These are phyloP conservation scores for Hozukius guyotensis DNA, from an alignment of 2,797 vertebrate species.

Conservation along the genomic window DNA sequence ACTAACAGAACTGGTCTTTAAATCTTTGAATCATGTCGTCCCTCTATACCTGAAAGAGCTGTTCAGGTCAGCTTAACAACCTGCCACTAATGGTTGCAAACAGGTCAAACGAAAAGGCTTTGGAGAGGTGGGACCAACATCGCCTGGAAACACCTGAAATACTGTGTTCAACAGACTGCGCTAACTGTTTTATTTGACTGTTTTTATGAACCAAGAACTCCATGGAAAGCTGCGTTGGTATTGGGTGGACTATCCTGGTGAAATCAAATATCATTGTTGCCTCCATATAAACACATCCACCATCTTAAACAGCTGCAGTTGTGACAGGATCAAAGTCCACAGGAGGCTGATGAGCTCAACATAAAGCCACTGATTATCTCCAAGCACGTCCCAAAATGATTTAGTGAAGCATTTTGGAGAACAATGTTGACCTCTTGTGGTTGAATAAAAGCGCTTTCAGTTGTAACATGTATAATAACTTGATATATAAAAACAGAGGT, in stretches of 20 bases:
- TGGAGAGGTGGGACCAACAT: not conserved
- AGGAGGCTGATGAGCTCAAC: slow-evolving; percentile 31
- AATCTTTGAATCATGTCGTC: not conserved
- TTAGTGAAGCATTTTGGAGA: slow-evolving; percentile 20
- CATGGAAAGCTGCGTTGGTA: no score
- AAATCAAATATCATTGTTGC: no score
- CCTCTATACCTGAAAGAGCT: not conserved
- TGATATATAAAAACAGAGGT: not conserved
- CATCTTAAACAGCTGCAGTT: slow-evolving; percentile 20
- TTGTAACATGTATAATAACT: not conserved
- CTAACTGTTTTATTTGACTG: no score
- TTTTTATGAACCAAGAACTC: no score
- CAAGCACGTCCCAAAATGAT: not conserved
- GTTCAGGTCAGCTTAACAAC: no score
- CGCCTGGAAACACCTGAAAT: no score
- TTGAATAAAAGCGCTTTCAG: not conserved
- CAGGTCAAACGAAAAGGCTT: not conserved
- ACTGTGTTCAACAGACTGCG: no score
- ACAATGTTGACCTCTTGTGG: slow-evolving; percentile 17
- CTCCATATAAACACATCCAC: no score
- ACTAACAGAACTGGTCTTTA: not conserved
- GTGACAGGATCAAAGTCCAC: slow-evolving; percentile 35
- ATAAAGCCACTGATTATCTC: not conserved
- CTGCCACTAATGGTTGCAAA: not conserved
- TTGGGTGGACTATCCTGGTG: not conserved